Conservation (phyloP, 2,888 invertebrate species). For the Pinctada fucata region DNA sequence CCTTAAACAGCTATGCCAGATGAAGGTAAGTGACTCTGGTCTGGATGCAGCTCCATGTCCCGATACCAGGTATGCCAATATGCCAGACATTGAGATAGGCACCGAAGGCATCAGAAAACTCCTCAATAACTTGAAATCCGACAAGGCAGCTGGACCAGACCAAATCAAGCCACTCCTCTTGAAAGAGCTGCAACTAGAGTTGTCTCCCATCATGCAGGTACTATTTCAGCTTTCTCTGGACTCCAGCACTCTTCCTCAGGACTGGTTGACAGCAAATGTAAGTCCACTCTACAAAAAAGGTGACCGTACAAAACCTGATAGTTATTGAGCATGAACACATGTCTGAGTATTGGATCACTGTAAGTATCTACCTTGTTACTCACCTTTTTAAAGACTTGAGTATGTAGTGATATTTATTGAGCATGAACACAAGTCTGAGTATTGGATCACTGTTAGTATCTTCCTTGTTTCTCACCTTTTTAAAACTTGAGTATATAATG, state of each 20-base stretch:
- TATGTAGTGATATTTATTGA: too few relatives aligned
- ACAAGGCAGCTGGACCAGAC: neutral
- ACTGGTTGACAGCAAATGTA: neutral
- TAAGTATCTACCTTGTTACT: too few relatives aligned
- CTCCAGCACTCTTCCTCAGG: neutral
- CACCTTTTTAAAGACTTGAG: too few relatives aligned
- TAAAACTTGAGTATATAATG: too few relatives aligned
- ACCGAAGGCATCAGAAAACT: neutral
- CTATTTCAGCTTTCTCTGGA: neutral
- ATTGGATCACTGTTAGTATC: too few relatives aligned
- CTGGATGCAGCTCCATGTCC: neutral
- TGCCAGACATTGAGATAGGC: neutral
- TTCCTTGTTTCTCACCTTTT: too few relatives aligned
- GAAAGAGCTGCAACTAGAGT: neutral
- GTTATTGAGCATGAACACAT: neutral
- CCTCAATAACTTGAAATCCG: neutral
- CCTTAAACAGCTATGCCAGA: neutral
- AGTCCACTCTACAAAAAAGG: neutral
- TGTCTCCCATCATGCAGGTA: neutral
- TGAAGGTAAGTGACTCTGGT: neutral
- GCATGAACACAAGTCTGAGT: too few relatives aligned
- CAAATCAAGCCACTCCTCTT: neutral
- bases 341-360: too few relatives aligned
- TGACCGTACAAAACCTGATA: slow-evolving; percentile 2
- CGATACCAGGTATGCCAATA: neutral